These are phyloP conservation scores for Brachyopa scutellaris DNA, from an alignment of 2,888 invertebrate genomes.

Conservation along the genomic window DNA sequence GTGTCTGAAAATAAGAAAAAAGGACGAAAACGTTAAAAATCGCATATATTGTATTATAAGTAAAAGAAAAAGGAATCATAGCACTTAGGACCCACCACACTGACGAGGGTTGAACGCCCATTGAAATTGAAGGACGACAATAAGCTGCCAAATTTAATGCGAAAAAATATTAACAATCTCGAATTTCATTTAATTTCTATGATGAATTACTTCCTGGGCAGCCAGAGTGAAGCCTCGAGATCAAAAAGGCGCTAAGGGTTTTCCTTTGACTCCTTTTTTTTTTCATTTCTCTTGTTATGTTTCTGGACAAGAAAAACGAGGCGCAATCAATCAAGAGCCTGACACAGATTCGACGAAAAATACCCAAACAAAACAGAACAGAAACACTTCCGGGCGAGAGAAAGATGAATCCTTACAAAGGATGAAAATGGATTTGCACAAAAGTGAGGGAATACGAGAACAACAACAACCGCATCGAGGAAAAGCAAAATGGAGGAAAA, in stretches of 20 bases:
- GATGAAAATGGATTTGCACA: neutral
- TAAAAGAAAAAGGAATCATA: neutral
- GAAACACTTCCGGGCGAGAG: constrained; percentile 37
- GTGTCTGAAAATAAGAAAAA: constrained; percentile 43
- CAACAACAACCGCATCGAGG: neutral
- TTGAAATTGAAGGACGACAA: constrained; percentile 47
- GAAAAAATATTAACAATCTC: constrained; percentile 50
- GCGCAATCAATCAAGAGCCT: constrained; percentile 60
- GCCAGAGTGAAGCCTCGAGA: constrained; percentile 11
- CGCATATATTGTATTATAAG: neutral
- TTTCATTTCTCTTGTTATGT: neutral
- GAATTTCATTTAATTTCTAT: constrained; percentile 59
- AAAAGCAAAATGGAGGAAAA: constrained; percentile 20
- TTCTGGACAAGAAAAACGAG: constrained; percentile 40
- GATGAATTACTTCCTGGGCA: constrained; percentile 36
- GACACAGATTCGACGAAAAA: constrained; percentile 60
- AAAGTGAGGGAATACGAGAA: neutral
- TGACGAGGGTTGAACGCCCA: constrained; percentile 47
- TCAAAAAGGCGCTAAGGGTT: constrained; percentile 50
- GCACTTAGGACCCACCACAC: constrained; percentile 19
- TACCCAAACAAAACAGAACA: constrained; percentile 27
- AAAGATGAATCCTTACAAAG: constrained; percentile 43
- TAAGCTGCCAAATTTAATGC: constrained; percentile 49
- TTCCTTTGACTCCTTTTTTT: neutral
- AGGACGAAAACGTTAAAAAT: constrained; percentile 1